Base-by-base conservation (phyloP, 2,888 invertebrate species). In the Apotomis betuletana region DNA sequence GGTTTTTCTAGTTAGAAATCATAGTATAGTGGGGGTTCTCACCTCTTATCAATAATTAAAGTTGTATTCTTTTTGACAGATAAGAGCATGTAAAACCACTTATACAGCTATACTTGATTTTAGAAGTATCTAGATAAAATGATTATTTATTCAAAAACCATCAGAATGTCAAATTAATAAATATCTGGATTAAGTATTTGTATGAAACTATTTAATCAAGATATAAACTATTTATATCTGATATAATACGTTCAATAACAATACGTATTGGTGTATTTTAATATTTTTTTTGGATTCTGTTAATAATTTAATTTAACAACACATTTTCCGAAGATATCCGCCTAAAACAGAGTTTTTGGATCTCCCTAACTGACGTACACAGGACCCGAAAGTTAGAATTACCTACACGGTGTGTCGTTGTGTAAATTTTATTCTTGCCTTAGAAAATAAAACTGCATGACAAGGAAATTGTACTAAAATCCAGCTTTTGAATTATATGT, bases 391-490 rank as follows among this genome's bases (percentile, higher is more conserved):
- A 49, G 49, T 49, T 49, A 49, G 10, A 49, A 9, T 49, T 49
- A 49, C 8, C 49, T 49, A 9, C 5, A 49, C 4, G 41, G 41
- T 41, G 3, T 41, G 6, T 41, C 41, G 6, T 41, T 41, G 41
- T 41, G 27, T 27, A 27, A 27, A 27, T 41, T 41, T 41, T 6
- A 41, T 41, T 41, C 41, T 41, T 44, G 52, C 13, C 63, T 54
- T 41, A 41, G 36, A 52, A 12, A 27, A 12, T 36, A 36, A 57
- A 55, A 57, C 36, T 15, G 5, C 51, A 52, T 13, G 12, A 54
- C 12, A 1, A 44, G 41, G 44, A 55, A 27, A 65, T 65, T 65
- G 46, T 65, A 27, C 44, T 55, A 65, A 41, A 55, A 27, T 6
- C 12, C 13, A 59, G 9, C 27, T 5, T 57, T 57, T 64, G 15